Evolutionary conservation across 2,113 vertebrate species (phyloP).

Genomic region (Phaetusa simplex): DNA sequence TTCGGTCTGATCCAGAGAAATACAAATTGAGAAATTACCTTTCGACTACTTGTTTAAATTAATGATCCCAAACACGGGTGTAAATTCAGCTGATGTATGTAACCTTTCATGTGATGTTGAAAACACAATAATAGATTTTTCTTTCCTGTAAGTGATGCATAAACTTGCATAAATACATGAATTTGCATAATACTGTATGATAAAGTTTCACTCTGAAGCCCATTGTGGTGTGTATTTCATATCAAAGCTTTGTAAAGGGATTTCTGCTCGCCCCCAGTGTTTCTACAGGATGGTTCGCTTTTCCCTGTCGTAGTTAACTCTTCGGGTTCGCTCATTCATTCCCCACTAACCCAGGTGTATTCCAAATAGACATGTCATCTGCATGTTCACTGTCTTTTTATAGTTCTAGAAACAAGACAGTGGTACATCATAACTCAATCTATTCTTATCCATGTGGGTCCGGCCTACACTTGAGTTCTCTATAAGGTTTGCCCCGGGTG

Average conservation of each 20-base stretch:
- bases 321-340: rapidly evolving
- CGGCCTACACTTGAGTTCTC: neutral
- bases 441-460: rapidly evolving
- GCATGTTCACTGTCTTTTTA: neutral
- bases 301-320: neutral
- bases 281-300: neutral
- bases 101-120: neutral
- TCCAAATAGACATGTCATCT: neutral
- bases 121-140: neutral
- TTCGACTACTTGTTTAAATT: neutral
- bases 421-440: neutral
- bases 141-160: neutral
- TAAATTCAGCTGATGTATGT: neutral
- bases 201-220: neutral
- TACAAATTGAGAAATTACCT: neutral
- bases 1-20: neutral
- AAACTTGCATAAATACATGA: neutral
- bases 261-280: neutral
- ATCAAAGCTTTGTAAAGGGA: neutral
- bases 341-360: rapidly evolving
- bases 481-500: rapidly evolving
- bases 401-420: neutral
- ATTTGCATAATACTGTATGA: neutral
- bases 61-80: neutral
- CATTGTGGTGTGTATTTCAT: neutral